A percentile compares a stretch with the other conserved stretches of the same genome.
Conservation (phyloP, 2,113 vertebrate species). For the Diglossa brunneiventris region DNA sequence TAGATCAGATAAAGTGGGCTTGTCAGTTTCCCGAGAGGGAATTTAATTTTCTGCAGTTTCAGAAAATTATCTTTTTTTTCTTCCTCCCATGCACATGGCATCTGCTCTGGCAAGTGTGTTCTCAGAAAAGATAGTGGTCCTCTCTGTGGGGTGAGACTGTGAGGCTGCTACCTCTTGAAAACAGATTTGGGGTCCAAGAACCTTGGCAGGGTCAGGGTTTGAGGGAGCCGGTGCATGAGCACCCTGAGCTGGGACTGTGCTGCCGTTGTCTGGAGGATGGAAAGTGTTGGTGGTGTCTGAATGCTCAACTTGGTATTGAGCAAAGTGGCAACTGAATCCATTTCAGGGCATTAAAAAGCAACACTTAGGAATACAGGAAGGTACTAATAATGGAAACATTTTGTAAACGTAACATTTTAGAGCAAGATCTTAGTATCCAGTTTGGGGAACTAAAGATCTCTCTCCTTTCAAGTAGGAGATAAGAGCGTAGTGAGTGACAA, state of each 20-base stretch:
- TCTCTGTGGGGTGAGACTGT: background rate
- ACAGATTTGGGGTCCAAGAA: rapidly evolving
- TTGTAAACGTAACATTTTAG: background rate
- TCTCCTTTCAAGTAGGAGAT: background rate
- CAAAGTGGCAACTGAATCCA: background rate
- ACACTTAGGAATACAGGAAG: background rate
- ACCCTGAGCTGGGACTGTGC: background rate
- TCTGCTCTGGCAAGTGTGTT: background rate
- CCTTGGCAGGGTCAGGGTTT: background rate
- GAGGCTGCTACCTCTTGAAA: background rate
- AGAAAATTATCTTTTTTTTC: background rate
- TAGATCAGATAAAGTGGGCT: background rate
- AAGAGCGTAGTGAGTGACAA: background rate
- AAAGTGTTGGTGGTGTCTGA: background rate
- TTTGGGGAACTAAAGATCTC: background rate
- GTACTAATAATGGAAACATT: background rate
- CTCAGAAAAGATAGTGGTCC: background rate
- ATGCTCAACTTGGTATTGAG: rapidly evolving
- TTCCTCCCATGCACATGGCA: rapidly evolving
- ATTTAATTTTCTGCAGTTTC: background rate
- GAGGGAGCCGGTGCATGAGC: background rate
- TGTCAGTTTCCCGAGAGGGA: background rate
- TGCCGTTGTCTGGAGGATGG: background rate
- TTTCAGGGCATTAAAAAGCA: background rate
- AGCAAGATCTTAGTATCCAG: background rate